phyloP scores from a whole-genome alignment of 2,113 vertebrate species.

The Cyphomyrus discorhynchus region DNA sequence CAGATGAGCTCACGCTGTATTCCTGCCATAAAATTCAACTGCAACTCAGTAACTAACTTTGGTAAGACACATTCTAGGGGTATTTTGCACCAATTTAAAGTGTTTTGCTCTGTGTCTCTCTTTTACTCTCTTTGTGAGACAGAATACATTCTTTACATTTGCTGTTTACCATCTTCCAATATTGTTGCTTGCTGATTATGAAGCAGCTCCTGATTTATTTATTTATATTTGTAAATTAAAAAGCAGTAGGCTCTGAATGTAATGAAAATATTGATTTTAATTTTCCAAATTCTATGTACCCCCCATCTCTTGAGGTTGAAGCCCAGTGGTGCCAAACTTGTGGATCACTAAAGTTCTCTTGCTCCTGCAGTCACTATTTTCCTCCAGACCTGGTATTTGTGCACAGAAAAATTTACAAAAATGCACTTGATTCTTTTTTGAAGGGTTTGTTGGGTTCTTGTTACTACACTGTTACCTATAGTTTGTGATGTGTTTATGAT shows the following conservation, averaged over 20 bases:
- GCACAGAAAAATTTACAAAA: not conserved
- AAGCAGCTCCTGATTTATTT: constrained; percentile 40
- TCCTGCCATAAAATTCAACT: not conserved
- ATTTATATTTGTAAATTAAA: constrained; percentile 61
- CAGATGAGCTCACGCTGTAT: not conserved
- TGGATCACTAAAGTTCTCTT: constrained; percentile 53
- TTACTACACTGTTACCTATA: not conserved
- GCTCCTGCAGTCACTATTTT: not conserved
- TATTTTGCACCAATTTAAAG: not conserved
- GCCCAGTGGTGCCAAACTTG: constrained; percentile 37
- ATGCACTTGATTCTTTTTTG: not conserved
- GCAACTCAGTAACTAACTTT: not conserved
- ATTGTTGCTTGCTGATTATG: constrained; percentile 30
- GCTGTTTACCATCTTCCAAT: not conserved
- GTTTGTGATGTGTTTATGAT: not conserved
- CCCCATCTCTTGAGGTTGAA: constrained; percentile 21
- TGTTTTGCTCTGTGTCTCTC: not conserved
- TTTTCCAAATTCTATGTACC: constrained; percentile 52
- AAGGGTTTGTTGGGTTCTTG: not conserved
- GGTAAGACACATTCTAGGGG: not conserved
- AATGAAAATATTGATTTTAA: constrained; percentile 85
- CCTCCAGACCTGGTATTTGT: not conserved
- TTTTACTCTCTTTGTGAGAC: not conserved
- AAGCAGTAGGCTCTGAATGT: constrained; percentile 53
- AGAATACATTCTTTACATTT: not conserved